Conservation (phyloP, 2,113 vertebrate species). For the Tychaedon coryphoeus region DNA sequence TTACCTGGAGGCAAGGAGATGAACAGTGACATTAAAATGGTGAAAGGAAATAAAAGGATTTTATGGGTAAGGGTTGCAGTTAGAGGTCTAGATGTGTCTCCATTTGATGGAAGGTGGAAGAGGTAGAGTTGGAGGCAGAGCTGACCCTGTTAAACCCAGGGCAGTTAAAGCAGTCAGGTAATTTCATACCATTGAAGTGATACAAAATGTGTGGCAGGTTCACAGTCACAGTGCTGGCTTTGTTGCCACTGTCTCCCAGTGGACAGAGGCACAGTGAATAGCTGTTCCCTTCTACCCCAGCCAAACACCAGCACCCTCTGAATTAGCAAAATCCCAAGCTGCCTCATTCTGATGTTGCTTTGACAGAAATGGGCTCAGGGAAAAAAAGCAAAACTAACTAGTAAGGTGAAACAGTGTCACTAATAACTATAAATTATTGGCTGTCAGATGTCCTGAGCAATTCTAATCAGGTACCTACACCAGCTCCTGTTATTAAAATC, state of each 20-base stretch:
- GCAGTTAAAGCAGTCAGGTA: background rate
- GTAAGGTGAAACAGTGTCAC: background rate
- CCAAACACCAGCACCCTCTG: background rate
- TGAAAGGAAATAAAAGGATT: background rate
- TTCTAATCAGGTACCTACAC: background rate
- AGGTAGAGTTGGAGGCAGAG: background rate
- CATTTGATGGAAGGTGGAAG: background rate
- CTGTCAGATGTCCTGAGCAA: background rate
- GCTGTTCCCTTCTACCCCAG: background rate
- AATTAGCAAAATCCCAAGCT: background rate
- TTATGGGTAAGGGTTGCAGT: background rate
- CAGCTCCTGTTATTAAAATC: background rate
- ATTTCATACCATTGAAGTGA: background rate
- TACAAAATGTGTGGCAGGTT: background rate
- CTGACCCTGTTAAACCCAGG: background rate
- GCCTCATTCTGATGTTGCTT: background rate
- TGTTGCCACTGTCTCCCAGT: background rate
- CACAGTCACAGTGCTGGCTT: rapidly evolving
- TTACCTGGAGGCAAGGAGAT: background rate
- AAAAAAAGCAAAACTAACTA: background rate
- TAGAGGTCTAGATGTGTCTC: background rate
- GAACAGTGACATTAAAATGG: background rate
- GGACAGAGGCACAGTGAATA: background rate
- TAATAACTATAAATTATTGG: background rate
- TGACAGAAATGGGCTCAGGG: background rate